Conservation (phyloP, 2,888 invertebrate species). For the Drosophila anomalata region DNA sequence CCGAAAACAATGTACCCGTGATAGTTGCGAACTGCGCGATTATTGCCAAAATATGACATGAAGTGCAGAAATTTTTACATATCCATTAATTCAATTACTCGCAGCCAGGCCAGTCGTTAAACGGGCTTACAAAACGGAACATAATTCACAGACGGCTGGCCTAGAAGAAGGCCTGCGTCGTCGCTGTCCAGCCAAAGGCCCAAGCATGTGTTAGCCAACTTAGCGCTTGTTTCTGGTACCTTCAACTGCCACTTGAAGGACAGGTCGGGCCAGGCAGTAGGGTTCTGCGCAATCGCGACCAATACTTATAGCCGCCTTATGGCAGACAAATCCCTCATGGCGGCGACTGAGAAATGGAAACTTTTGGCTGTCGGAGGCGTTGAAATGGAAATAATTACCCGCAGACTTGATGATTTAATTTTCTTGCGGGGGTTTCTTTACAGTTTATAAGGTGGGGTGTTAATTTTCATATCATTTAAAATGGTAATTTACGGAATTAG, state of each 20-base stretch:
- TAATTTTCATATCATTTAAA: slow-evolving; percentile 31
- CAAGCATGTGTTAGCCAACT: slow-evolving; percentile 28
- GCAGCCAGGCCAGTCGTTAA: slow-evolving; percentile 26
- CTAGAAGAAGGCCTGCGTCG: slow-evolving; percentile 57
- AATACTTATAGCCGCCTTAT: slow-evolving; percentile 2
- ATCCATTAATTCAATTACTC: slow-evolving; percentile 67
- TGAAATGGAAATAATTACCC: slow-evolving; percentile 73
- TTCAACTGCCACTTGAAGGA: slow-evolving; percentile 71
- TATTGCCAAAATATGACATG: slow-evolving; percentile 69
- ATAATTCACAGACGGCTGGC: slow-evolving; percentile 75
- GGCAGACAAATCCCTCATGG: slow-evolving; percentile 52
- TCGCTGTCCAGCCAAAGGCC: slow-evolving; percentile 1
- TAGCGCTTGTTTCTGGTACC: slow-evolving; percentile 29
- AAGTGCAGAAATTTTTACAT: slow-evolving; percentile 72
- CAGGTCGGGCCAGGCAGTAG: slow-evolving; percentile 37
- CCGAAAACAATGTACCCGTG: slow-evolving; percentile 21
- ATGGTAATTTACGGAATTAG: neutral
- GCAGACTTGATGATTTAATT: slow-evolving; percentile 58
- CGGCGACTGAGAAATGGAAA: slow-evolving; percentile 41
- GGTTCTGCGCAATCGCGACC: slow-evolving; percentile 39
- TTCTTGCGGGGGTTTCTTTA: slow-evolving; percentile 16
- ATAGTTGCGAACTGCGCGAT: slow-evolving; percentile 27
- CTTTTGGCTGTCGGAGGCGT: slow-evolving; percentile 59
- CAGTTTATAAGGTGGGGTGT: slow-evolving; percentile 6
- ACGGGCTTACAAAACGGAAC: slow-evolving; percentile 61